A percentile compares a stretch with the other conserved stretches of the same genome.
Evolutionary conservation across 2,888 invertebrate species (phyloP).

Genomic region (Xanthia icteritia): DNA sequence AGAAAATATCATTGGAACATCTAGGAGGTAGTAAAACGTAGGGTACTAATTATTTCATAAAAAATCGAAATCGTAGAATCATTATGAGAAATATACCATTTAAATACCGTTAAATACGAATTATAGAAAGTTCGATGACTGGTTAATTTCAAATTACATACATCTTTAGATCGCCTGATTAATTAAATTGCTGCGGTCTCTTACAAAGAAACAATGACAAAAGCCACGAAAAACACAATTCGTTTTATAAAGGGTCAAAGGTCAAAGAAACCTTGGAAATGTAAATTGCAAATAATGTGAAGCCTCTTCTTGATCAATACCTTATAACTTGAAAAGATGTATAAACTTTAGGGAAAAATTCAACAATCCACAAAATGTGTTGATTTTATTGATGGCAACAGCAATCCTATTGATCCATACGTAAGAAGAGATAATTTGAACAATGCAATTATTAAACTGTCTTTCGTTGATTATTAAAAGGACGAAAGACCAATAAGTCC

Average conservation of each 20-base stretch:
- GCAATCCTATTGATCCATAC: neutral
- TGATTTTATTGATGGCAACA: neutral
- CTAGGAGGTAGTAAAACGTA: conserved; percentile 17
- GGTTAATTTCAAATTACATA: conserved; percentile 51
- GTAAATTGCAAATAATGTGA: neutral
- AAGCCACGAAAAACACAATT: conserved; percentile 17
- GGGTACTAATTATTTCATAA: conserved; percentile 22
- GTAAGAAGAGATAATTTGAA: neutral
- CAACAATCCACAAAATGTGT: neutral
- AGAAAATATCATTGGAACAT: conserved; percentile 26
- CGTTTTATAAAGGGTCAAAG: neutral
- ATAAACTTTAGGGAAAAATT: neutral
- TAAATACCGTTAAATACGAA: conserved; percentile 53
- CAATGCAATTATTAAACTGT: neutral
- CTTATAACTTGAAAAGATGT: neutral
- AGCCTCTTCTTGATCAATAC: neutral
- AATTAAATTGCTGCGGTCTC: conserved; percentile 49
- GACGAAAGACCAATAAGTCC: neutral
- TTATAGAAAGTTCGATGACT: conserved; percentile 55
- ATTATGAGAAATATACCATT: conserved; percentile 39
- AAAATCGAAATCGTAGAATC: conserved; percentile 38
- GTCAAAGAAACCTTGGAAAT: neutral
- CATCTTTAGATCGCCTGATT: conserved; percentile 41
- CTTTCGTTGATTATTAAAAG: neutral
- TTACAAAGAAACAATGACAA: conserved; percentile 43